Evolutionary conservation across 2,888 invertebrate species (phyloP), one percentile per base, ranked within the genome.

Genomic region (Fragum fragum): DNA sequence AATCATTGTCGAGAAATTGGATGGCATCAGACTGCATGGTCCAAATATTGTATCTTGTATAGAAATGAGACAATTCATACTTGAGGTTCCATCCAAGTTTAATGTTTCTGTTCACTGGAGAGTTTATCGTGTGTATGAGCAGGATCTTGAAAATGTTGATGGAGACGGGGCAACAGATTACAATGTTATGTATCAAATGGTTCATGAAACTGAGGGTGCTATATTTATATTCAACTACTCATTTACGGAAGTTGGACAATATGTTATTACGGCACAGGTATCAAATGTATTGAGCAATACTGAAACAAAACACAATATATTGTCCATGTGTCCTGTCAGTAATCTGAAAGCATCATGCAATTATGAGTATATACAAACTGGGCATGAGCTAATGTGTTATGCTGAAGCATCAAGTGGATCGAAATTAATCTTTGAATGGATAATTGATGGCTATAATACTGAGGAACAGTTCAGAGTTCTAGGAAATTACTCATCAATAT

Each of bases 361-460:
- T 9, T 59, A 79, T 7, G 61, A 77, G 6, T 82, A 76, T 59
- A 69, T 89, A 16, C 29, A 53, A 11, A 82, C 86, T 1, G 87
- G 86, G 26, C 73, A 83, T 21, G 79, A 83, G 23, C 9, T 91
- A 16, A 53, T 39, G 2, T 91, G 91, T 59, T 72, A 53, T 7
- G 93, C 92, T 9, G 66, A 83, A 7, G 84, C 92, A 0, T 39
- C 72, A 6, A 52, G 73, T 6, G 93, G 93, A 1, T 90, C 87
- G 6, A 84, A 92, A 83, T 87, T 90, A 16, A 76, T 77, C 2
- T 93, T 91, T 80, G 73, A 63, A 7, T 92, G 92, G 92, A 76
- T 75, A 47, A 85, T 91, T 42, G 80, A 82, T 29, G 79, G 79
- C 16, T 42, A 57, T 26, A 55, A 42, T 36, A 63, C 63, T 23